Base-by-base conservation (phyloP, 2,888 invertebrate genomes). In the Chrysodeixis includens region DNA sequence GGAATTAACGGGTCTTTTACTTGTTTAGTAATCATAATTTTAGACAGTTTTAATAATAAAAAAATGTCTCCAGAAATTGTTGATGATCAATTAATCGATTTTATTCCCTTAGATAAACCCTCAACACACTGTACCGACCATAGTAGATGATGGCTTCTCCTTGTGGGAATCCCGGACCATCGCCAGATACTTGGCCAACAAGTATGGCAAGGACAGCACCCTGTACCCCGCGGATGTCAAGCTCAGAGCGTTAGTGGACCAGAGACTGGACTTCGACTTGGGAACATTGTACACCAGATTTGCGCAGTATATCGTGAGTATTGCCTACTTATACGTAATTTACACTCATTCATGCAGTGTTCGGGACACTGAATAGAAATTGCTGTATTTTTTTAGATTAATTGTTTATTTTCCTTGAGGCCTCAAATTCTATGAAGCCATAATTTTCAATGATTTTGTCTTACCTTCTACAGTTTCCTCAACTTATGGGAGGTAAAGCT, bases 81-180 rank as follows among this genome's bases (percentile, higher is more conserved):
- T 4, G 6, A 2, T 26, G 26, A 26, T n/a, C n/a, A 26, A 26
- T 26, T 26, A 26, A 26, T 26, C 6, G 6, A 26, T 4, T 52
- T 26, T 22, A 30, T 52, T 16, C 0, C 92, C 92, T 22, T 89
- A 97, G 97, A 89, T 98, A 26, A 98, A 97, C 87, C 97, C 97
- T 0, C 97, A 98, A 91, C 98, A 98, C 85, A 96, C 96, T 1
- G 95, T 98, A 65, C 98, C 98, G 10, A 97, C 98, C 0, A 90
- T 98, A 62, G 96, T 97, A 65, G 98, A 98, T 90, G 96, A 97
- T 81, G 98, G 97, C 9, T 97, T 98, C 85, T 88, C 95, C 1
- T 88, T 98, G n/a, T 97, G 97, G 96, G 98, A 98, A 92, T 98
- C 98, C 58, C 97, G 97, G 22, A 97, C 97, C 56, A 98, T 98